phyloP scores from a whole-genome alignment of 2,113 vertebrate genomes.

The Capricornis sumatraensis region DNA sequence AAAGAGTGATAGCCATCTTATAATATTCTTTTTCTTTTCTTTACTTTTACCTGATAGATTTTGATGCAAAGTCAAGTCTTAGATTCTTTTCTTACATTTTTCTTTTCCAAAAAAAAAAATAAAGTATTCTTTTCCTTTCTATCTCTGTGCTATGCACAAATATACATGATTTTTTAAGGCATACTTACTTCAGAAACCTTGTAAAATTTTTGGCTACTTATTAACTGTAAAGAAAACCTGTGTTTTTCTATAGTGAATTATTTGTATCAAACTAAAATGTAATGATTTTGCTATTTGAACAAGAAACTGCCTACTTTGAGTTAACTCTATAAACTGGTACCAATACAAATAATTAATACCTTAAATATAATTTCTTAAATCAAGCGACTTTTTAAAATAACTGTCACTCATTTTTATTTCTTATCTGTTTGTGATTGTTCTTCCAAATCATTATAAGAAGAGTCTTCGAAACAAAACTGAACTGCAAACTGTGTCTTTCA shows the following conservation, averaged over 20 bases:
- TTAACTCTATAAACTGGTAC: not conserved
- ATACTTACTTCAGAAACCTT: not conserved
- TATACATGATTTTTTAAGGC: not conserved
- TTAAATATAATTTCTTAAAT: not conserved
- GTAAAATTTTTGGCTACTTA: not conserved
- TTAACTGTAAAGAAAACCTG: not conserved
- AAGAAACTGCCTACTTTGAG: not conserved
- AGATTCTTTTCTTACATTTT: not conserved
- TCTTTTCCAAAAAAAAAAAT: not conserved
- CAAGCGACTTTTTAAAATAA: not conserved
- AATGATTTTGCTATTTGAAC: not conserved
- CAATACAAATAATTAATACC: not conserved
- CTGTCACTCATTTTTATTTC: not conserved
- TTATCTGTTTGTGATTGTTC: constrained; percentile 1
- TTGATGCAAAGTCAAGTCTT: not conserved
- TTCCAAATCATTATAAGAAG: constrained; percentile 18
- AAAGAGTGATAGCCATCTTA: not conserved
- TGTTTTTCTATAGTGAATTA: not conserved
- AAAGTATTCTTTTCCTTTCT: not conserved
- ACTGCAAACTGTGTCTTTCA: constrained; percentile 43
- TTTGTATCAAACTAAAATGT: not conserved
- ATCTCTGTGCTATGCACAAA: not conserved
- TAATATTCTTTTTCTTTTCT: not conserved
- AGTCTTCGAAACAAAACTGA: constrained; percentile 29
- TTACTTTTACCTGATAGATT: not conserved